Base-by-base conservation (phyloP, 2,888 invertebrate species). In the Polydrusus cervinus region DNA sequence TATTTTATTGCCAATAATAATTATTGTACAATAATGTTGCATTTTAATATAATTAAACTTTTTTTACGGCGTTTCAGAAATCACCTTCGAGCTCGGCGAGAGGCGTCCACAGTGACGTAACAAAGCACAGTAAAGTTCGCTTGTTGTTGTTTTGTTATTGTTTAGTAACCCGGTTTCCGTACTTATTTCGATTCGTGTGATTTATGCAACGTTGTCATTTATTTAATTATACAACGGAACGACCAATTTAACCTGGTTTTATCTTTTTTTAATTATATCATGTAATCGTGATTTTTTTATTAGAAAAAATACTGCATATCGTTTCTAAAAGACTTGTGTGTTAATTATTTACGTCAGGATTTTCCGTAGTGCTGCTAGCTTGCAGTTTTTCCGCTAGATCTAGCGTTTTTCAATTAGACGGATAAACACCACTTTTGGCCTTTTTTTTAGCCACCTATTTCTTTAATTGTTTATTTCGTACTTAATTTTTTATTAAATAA, bases 61-160 rank as follows among this genome's bases (percentile, higher is more conserved):
- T 66, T 64, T 25, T 69, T 34, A 25, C 49, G 49, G 49, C 11
- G 7, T 5, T 30, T 30, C 30, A 30, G 30, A 60, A 45, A 20
- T 61, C 49, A 69, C 69, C 69, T 69, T 69, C 69, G 16, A 47
- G 60, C 16, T 55, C 43, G 49, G 69, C 61, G 69, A 69, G 69
- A 69, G 69, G 69, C 55, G 57, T 38, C 51, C 25, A 51, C 38
- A 30, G 10, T 66, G 65, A 66, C 65, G 65, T 51, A 66, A 66
- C 49, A 30, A n/a, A 14, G 14, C 13, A 3, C 10, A 5, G 34
- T 57, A 57, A 57, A 57, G 14, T 34, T 57, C n/a, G 14, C 38
- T 57, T 9, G 38, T 55, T 55, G 34, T 34, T 34, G 34, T 34
- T 34, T 34, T 34, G 34, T 51, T 55, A 14, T 55, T 57, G 34